Conservation (phyloP, 2,797 vertebrate genomes). For the Coregonus suidteri region DNA sequence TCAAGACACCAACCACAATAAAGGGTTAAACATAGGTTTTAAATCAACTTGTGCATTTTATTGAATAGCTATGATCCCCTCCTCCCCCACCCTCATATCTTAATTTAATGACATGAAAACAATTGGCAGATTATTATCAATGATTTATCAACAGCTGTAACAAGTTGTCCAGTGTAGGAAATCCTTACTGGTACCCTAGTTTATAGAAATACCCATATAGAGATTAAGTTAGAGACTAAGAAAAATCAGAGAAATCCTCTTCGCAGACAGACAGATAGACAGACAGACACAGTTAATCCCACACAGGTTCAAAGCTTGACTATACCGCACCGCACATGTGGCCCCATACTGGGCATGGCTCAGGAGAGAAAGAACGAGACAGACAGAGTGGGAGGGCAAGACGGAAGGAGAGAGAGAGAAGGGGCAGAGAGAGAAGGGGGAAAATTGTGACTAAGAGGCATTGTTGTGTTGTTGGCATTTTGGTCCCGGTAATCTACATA, state of each 20-base stretch:
- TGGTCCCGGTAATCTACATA: neutral
- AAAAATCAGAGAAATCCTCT: constrained; percentile 32
- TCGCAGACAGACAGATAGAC: constrained; percentile 56
- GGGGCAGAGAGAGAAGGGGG: constrained; percentile 15
- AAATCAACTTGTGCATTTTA: no score
- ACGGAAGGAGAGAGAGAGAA: neutral
- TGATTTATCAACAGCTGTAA: no score
- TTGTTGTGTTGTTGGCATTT: constrained; percentile 10
- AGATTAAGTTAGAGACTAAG: neutral
- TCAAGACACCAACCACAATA: no score
- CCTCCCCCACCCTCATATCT: no score
- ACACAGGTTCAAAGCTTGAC: constrained; percentile 66
- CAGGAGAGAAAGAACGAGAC: constrained; percentile 33
- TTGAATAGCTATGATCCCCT: no score
- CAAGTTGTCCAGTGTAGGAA: no score
- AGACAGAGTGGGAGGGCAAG: neutral
- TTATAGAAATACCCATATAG: neutral
- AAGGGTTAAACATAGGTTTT: no score
- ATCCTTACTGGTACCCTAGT: no score
- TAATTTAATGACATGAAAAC: no score
- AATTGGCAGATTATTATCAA: no score
- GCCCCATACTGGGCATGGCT: constrained; percentile 69
- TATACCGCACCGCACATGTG: constrained; percentile 66
- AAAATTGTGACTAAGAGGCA: constrained; percentile 46
- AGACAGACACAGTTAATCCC: constrained; percentile 70